Evolutionary conservation across 2,113 vertebrate species (phyloP).

Genomic region (Procavia capensis): DNA sequence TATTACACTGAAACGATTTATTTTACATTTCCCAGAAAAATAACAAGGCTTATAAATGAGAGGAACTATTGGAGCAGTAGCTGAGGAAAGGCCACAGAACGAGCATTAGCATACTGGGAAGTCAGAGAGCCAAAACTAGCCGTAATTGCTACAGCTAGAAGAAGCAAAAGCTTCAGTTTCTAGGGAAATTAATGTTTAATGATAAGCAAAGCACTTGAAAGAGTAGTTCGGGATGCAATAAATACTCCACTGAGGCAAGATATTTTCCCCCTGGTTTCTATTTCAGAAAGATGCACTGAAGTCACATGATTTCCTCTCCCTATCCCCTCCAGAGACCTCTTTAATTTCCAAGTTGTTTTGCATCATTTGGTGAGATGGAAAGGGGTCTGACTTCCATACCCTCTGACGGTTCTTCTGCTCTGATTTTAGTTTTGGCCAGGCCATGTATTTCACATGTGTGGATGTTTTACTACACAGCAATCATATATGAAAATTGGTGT

Average conservation of each 20-base stretch:
- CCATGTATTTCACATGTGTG: neutral
- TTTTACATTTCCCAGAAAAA: constrained; percentile 71
- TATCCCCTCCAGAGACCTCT: neutral
- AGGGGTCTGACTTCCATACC: neutral
- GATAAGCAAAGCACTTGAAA: constrained; percentile 57
- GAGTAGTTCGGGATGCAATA: constrained; percentile 26
- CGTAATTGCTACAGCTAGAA: constrained; percentile 52
- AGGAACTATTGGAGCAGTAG: neutral
- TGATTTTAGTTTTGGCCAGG: neutral
- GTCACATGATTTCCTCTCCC: neutral
- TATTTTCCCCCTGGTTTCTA: neutral
- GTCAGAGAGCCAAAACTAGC: constrained; percentile 27
- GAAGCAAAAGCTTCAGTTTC: constrained; percentile 45
- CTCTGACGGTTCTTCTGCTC: neutral
- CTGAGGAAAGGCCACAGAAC: constrained; percentile 30
- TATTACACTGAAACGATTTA: constrained; percentile 59
- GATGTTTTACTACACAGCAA: fast-evolving
- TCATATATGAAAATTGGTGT: neutral
- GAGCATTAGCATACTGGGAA: constrained; percentile 37
- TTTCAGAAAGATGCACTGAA: neutral
- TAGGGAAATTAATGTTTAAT: constrained; percentile 73
- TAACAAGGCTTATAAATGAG: constrained; percentile 35
- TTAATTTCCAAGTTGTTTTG: neutral
- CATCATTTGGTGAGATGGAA: neutral
- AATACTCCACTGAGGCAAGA: neutral